phyloP scores from a whole-genome alignment of 2,888 invertebrate species.

The Dasypolia templi region DNA sequence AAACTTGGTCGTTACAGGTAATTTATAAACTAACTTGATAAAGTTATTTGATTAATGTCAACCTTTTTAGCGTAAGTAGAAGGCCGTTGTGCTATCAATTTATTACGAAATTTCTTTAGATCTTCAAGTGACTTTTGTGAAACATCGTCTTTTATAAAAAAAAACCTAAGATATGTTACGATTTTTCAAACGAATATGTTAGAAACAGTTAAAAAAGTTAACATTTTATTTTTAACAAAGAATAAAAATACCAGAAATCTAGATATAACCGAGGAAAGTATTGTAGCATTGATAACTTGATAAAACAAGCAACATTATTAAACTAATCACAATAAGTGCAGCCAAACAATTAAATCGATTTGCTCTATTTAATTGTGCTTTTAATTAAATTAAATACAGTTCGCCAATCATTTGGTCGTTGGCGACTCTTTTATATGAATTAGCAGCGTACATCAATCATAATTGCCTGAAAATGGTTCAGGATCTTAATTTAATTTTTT shows the following conservation, averaged over 20 bases:
- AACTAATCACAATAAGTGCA: background rate
- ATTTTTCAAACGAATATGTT: background rate
- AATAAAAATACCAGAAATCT: background rate
- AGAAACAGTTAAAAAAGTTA: background rate
- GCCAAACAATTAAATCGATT: slow-evolving; percentile 47
- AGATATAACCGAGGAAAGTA: background rate
- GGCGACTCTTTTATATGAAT: slow-evolving; percentile 45
- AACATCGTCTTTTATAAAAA: background rate
- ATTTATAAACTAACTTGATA: slow-evolving; percentile 69
- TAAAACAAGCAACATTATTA: slow-evolving; percentile 5
- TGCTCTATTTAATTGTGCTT: no score
- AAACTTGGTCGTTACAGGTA: slow-evolving; percentile 70
- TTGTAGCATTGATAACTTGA: background rate
- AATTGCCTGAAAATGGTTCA: slow-evolving; percentile 53
- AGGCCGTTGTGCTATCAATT: slow-evolving; percentile 61
- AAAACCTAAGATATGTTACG: background rate
- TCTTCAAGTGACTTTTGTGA: slow-evolving; percentile 12
- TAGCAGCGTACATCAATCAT: slow-evolving; percentile 62
- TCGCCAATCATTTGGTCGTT: slow-evolving; percentile 36
- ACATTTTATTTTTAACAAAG: no score
- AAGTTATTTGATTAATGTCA: slow-evolving; percentile 72
- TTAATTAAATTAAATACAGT: slow-evolving; percentile 47
- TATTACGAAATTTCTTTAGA: slow-evolving; percentile 39
- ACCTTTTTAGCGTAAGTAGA: slow-evolving; percentile 61
- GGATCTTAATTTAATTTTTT: slow-evolving; percentile 61